These are phyloP conservation scores for Oxyura jamaicensis DNA, from an alignment of 2,113 vertebrate genomes.

Conservation along the genomic window DNA sequence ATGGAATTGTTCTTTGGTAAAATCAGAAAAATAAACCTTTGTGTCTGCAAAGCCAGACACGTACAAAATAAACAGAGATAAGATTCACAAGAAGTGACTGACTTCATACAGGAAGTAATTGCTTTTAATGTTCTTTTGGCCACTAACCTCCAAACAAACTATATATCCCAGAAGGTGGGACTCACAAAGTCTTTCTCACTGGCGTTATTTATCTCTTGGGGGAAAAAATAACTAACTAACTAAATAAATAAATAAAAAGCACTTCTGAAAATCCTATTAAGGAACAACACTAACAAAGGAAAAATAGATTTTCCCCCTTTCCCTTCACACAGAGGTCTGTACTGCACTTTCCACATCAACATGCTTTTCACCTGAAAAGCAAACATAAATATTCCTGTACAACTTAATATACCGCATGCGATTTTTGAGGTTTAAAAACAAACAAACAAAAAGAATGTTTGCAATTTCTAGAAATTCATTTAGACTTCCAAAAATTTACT, in stretches of 20 bases:
- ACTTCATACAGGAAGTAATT: background rate
- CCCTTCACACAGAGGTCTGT: background rate
- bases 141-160: background rate
- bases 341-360: background rate
- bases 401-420: rapidly evolving
- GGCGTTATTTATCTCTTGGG: background rate
- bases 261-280: background rate
- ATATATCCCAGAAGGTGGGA: background rate
- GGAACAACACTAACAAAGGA: background rate
- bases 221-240: background rate
- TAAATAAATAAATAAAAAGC: background rate
- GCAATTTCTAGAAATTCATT: background rate
- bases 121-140: background rate
- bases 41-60: background rate
- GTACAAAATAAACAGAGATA: rapidly evolving
- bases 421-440: background rate
- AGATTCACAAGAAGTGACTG: background rate
- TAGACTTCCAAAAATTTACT: background rate
- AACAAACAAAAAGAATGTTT: background rate
- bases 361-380: background rate
- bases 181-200: background rate
- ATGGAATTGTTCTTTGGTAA: background rate
- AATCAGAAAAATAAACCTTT: background rate
- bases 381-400: no score
- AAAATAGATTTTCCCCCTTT: background rate